Evolutionary conservation across 2,888 invertebrate species (phyloP).

Genomic region (Branchellion lobata): DNA sequence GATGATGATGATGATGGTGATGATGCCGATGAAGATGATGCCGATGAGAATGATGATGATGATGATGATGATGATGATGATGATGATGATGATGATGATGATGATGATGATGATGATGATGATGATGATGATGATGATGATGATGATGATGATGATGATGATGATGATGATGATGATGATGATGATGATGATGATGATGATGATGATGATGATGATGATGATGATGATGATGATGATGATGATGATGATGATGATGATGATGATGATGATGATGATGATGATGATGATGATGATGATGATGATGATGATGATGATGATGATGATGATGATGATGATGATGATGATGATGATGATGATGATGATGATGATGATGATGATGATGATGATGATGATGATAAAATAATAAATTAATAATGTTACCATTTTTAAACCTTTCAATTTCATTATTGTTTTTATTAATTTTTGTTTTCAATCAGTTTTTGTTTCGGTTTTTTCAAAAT

Average conservation of each 20-base stretch:
- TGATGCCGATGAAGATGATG: too few relatives aligned
- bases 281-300: conserved; percentile 31
- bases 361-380: not conserved
- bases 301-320: not conserved
- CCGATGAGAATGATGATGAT: too few relatives aligned
- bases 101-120: not conserved
- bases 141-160: not conserved
- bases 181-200: not conserved
- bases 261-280: conserved; percentile 13
- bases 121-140: not conserved
- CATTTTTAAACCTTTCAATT: too few relatives aligned
- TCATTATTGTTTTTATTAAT: too few relatives aligned
- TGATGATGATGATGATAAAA: not conserved
- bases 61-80: conserved; percentile 6
- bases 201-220: conserved; percentile 15
- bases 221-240: conserved; percentile 22
- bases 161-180: conserved; percentile 15
- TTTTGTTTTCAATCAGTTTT: too few relatives aligned
- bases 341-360: not conserved
- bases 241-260: conserved; percentile 23
- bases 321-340: not conserved
- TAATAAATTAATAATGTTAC: not conserved
- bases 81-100: not conserved
- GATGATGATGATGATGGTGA: not conserved
- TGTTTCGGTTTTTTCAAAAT: too few relatives aligned